Evolutionary conservation across 2,797 vertebrate species (phyloP), one percentile per base, ranked within the genome.

Genomic region (Discoglossus pictus): DNA sequence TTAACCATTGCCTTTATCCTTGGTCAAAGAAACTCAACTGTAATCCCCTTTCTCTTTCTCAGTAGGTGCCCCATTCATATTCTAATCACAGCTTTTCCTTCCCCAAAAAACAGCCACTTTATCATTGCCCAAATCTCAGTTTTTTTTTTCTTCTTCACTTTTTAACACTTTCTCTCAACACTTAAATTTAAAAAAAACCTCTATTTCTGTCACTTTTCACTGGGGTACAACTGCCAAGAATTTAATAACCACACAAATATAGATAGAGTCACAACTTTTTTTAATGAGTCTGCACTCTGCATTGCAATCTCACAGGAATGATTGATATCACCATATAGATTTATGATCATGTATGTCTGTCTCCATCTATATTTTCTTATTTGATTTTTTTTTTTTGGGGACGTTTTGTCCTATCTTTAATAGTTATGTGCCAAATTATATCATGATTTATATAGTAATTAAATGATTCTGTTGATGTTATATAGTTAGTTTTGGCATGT

Each of bases 71-170:
- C 93, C 89, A 98, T 99, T 98, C 96, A 98, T 98, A 98, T 99
- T 98, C 97, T 98, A 98, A 98, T 99, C 96, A 99, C 97, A 96
- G 92, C 91, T 93, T 94, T 92, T 92, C 92, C 93, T 93, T 91
- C 92, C 93, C 91, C 88, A 93, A 92, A 93, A 92, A 91, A 91
- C 92, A 91, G 92, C 90, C 94, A 93, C 94, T 97, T 92, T 91
- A 92, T 92, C 91, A 90, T 88, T 91, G 91, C 89, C 91, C 89
- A 74, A 88, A 89, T 89, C 86, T 84, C 75, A 82, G 88, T n/a
- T n/a, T n/a, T n/a, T n/a, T n/a, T n/a, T n/a, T n/a, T n/a, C 89
- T 88, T 93, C 89, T 91, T 90, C 93, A 92, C 89, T 91, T 69
- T 91, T 92, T 90, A n/a, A 91, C 92, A 92, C 88, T 92, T 90